Evolutionary conservation across 2,113 vertebrate genomes (phyloP), one percentile per base, ranked within the genome.

Genomic region (Xiphorhynchus elegans): DNA sequence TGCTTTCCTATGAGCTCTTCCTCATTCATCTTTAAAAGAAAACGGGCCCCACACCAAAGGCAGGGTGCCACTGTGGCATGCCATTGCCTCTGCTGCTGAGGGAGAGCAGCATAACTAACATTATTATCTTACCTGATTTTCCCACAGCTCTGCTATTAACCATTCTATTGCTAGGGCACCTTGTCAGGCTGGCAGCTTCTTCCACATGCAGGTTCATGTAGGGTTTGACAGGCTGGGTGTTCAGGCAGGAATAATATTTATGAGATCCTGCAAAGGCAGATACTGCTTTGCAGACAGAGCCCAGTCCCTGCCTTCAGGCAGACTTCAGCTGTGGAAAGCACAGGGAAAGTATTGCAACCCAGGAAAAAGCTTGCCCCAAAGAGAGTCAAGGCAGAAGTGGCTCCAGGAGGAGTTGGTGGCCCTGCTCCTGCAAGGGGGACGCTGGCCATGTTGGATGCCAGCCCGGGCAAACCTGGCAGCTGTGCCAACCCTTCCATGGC

Each of bases 391-490:
- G 42, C 0, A 3, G 37, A 2, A 2, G 50, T 14, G 58, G 21
- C 72, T 77, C 23, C 26, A 40, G 63, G 18, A 78, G 33, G 70
- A 93, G 70, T 4, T 52, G 75, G 66, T 64, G 53, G 53, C 18
- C 52, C 66, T 85, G 50, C 46, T 92, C 37, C 46, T 70, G 66
- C 47, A 40, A 15, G 4, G 23, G 26, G 9, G 13, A 67, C 0
- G 0, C 42, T 25, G 53, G 37, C 24, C 76, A 49, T 0, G 0
- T 7, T 69, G 72, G 40, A 72, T 60, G 68, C 21, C 40, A 68
- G 62, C 52, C 66, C 0, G 2, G 40, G 13, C 47, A 85, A 93
- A 68, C 3, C 37, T 3, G 1, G 46, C 1, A 17, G 26, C 78
- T 39, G 42, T 0, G 1, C 7, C 6, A 16, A 9, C 62, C 53